Base-by-base conservation (phyloP, 1,140 invertebrate genomes). In the Drosophila triauraria region DNA sequence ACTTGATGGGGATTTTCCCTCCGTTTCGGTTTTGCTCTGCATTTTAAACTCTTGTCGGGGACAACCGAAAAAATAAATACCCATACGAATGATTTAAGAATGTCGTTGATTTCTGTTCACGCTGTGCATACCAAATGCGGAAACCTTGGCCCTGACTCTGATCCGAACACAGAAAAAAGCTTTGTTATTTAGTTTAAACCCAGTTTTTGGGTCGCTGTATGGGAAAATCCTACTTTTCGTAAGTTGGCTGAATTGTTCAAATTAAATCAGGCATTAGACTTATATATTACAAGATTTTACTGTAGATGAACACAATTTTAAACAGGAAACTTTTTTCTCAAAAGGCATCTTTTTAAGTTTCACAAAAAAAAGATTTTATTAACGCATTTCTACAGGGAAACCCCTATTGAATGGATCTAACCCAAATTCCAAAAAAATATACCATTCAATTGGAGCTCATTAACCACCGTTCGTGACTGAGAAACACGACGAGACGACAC, bases 81-180 rank as follows among this genome's bases (percentile, higher is more conserved):
- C 30, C 15, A 20, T 43, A 44, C 47, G 68, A 67, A 54, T 72
- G 54, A 64, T 78, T 82, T 50, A 77, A 81, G 80, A 82, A 82
- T 81, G 67, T 77, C 78, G 62, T 59, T 53, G 27, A 23, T 38
- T 30, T 46, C 17, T 20, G 17, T 23, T 27, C 27, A n/a, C n/a
- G 54, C 9, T 44, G 15, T 50, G 78, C 78, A 81, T 81, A 78
- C 74, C 38, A 81, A 81, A 80, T 46, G 25, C 20, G 46, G 48
- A 69, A 78, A 82, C 80, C 80, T 82, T 82, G 80, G 80, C 80
- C 79, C 79, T 82, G 80, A 82, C 74, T 82, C 67, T 75, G 67
- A 67, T 82, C 67, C 62, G 20, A 54, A 23, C 20, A 56, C 53
- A 56, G 40, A 56, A 40, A 56, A 40, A 15, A n/a, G 53, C 53